Evolutionary conservation across 2,113 vertebrate species (phyloP).

Genomic region (Sturnus vulgaris): DNA sequence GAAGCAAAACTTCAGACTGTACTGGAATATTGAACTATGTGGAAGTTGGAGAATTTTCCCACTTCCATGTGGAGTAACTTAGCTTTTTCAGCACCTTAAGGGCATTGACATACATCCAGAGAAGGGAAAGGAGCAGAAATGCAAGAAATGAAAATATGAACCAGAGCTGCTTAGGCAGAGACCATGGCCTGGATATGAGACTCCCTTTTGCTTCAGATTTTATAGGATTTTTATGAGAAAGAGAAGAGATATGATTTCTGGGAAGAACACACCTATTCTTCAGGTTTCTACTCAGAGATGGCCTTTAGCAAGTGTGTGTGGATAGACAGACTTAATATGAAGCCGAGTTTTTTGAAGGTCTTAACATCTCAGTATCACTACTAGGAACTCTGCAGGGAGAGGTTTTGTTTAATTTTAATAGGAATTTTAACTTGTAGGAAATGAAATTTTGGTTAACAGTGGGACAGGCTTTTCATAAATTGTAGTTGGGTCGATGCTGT

Average conservation of each 20-base stretch:
- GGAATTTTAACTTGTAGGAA: neutral
- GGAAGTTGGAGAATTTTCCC: neutral
- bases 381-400: neutral
- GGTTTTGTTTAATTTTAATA: neutral
- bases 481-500: neutral
- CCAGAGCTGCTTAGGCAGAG: conserved; percentile 1
- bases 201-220: neutral
- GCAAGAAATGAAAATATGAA: conserved; percentile 45
- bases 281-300: neutral
- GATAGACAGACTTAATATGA: neutral
- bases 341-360: neutral
- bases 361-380: neutral
- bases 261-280: neutral
- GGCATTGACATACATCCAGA: conserved; percentile 42
- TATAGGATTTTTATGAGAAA: neutral
- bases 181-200: neutral
- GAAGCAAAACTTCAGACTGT: neutral
- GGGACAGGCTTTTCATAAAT: neutral
- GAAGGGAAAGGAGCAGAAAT: conserved; percentile 18
- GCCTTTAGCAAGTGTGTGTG: neutral
- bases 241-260: neutral
- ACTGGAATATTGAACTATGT: neutral
- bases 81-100: conserved; percentile 51
- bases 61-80: conserved; percentile 38
- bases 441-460: neutral